Base-by-base conservation (phyloP, 2,797 vertebrate genomes). In the Chelidonichthys spinosus region DNA sequence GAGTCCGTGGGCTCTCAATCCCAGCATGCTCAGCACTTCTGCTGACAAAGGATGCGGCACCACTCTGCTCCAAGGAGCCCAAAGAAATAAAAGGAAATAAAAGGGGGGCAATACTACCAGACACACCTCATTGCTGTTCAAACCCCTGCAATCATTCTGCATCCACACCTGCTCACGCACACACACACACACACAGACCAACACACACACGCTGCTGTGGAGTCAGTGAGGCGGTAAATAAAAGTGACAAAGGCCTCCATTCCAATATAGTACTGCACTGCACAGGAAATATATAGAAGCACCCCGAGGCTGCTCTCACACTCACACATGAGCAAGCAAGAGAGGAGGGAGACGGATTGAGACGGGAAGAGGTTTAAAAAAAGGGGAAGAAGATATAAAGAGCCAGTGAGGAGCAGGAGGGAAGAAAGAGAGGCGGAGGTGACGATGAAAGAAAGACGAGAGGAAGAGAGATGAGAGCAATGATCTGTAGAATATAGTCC, bases 231-330 rank as follows among this genome's bases (percentile, higher is more conserved):
- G 91, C 91, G 76, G 88, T 93, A 93, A 93, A 93, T 92, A 92
- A 91, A 91, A 90, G 85, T 90, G 91, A 92, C 92, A 93, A 92
- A 93, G 90, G 89, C 88, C 91, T 91, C 90, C 78, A 81, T 92
- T 92, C 90, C 92, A 93, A 92, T 93, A 87, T 88, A 88, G 71
- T 47, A 72, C 81, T 15, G 86, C 86, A 82, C 81, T 70, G 74
- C 46, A 86, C 73, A 64, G 88, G 85, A 92, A 92, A 93, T 92
- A 85, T 82, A 85, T 82, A 88, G 85, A 86, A 78, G 85, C 72
- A 73, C 83, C 91, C 86, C 0, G 37, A 78, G 89, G 92, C 87
- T 78, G 71, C 68, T 84, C 86, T 82, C 66, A 74, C 43, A 32
- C 69, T 74, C 67, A 49, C 68, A 81, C 76, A 69, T 53, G 74